phyloP scores from a whole-genome alignment of 2,888 invertebrate species.

The Hydriomena furcata region DNA sequence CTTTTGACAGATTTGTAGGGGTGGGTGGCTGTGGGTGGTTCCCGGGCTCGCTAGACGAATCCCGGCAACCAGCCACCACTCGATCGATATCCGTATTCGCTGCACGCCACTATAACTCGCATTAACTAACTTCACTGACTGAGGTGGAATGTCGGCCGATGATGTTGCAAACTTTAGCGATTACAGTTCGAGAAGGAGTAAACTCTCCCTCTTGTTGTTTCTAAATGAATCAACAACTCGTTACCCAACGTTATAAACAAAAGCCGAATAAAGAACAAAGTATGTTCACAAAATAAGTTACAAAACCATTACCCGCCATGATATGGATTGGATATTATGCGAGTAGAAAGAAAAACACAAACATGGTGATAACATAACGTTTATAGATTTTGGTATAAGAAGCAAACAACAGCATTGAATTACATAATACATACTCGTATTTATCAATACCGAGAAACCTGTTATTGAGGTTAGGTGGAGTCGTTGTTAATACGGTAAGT shows the following conservation, averaged over 20 bases:
- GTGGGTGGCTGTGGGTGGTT: constrained; percentile 48
- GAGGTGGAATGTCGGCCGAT: constrained; percentile 77
- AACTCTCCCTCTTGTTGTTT: constrained; percentile 61
- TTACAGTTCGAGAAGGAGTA: constrained; percentile 64
- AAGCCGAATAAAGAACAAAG: constrained; percentile 24
- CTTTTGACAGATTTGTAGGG: constrained; percentile 53
- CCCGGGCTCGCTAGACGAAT: constrained; percentile 75
- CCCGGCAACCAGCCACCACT: constrained; percentile 74
- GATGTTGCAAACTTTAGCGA: constrained; percentile 79
- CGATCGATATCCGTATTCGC: constrained; percentile 79
- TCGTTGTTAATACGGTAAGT: constrained; percentile 5
- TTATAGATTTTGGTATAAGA: constrained; percentile 13
- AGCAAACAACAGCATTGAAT: constrained; percentile 16
- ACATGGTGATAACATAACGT: constrained; percentile 10
- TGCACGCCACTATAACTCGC: constrained; percentile 74
- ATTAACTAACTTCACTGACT: constrained; percentile 71
- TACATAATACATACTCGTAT: constrained; percentile 15
- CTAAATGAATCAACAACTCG: constrained; percentile 65
- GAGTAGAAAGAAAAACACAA: background rate
- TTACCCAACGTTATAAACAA: constrained; percentile 39
- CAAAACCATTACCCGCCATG: background rate
- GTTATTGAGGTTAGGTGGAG: constrained; percentile 9
- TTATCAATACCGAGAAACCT: constrained; percentile 25
- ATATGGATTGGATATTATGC: too few relatives aligned
- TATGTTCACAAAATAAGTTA: constrained; percentile 11